phyloP scores from a whole-genome alignment of 1,140 invertebrate genomes.

The Cotesia vestalis region DNA sequence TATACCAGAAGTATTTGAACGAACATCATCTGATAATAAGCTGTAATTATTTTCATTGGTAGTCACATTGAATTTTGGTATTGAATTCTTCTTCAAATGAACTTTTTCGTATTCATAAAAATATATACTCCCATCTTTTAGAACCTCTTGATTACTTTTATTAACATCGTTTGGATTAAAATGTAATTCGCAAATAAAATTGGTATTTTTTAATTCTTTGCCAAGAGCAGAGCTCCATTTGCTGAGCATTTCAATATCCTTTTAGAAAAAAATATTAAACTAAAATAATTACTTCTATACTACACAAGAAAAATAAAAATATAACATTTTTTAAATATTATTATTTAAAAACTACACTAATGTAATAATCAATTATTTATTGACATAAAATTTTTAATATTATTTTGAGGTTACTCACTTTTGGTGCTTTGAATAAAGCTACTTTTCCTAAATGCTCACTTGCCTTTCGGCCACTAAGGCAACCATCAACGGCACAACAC shows the following conservation, averaged over 20 bases:
- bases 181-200: constrained; percentile 20
- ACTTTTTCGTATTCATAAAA: constrained; percentile 18
- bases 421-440: constrained; percentile 24
- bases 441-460: neutral
- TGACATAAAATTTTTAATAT: constrained; percentile 13
- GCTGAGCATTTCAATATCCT: constrained; percentile 11
- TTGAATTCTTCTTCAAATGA: constrained; percentile 17
- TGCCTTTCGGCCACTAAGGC: constrained; percentile 18
- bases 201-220: constrained; percentile 13
- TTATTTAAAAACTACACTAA: constrained; percentile 7
- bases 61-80: neutral
- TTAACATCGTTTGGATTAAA: constrained; percentile 20
- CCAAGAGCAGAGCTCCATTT: constrained; percentile 13
- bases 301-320: constrained; percentile 1
- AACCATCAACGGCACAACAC: constrained; percentile 23
- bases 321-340: neutral
- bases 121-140: constrained; percentile 19
- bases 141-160: constrained; percentile 10
- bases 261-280: constrained; percentile 10
- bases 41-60: constrained; percentile 10
- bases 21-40: constrained; percentile 11
- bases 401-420: constrained; percentile 23
- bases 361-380: neutral
- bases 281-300: neutral
- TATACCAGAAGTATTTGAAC: no score